These are phyloP conservation scores for Fragariocoptes setiger DNA, from an alignment of 1,140 invertebrate species.

Conservation along the genomic window DNA sequence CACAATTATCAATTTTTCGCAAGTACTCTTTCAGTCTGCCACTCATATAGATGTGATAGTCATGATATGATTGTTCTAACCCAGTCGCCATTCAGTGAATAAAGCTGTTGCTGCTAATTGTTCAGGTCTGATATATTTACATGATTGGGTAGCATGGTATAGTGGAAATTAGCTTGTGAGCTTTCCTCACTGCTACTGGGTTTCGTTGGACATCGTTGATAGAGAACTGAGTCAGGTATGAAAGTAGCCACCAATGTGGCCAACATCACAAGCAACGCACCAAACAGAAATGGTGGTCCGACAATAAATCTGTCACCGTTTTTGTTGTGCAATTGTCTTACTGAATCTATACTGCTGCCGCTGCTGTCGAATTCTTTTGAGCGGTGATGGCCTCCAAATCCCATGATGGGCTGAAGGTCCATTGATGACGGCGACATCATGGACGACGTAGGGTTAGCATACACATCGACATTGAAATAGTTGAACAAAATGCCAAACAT, in stretches of 20 bases:
- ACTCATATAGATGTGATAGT: too few species aligned
- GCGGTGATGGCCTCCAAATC: background rate
- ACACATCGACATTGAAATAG: constrained; percentile 87
- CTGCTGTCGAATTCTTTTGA: background rate
- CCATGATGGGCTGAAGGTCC: background rate
- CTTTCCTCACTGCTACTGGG: too few species aligned
- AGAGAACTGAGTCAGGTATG: constrained; percentile 31
- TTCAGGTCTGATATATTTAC: too few species aligned
- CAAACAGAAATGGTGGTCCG: constrained; percentile 98
- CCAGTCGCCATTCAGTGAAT: too few species aligned
- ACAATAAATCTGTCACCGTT: constrained; percentile 37
- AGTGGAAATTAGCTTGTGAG: too few species aligned
- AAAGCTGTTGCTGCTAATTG: too few species aligned
- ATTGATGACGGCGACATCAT: background rate
- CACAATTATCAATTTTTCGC: too few species aligned
- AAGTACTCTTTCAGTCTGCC: too few species aligned
- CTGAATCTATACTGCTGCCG: constrained; percentile 2
- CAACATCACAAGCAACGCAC: constrained; percentile 73
- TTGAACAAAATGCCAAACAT: constrained; percentile 96
- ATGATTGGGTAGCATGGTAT: too few species aligned
- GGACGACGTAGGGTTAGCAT: constrained; percentile 15
- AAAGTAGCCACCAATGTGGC: constrained; percentile 68
- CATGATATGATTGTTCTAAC: too few species aligned
- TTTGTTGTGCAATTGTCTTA: background rate
- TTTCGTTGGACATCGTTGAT: background rate